phyloP scores from a whole-genome alignment of 2,113 vertebrate genomes.

The Hemiscyllium ocellatum region DNA sequence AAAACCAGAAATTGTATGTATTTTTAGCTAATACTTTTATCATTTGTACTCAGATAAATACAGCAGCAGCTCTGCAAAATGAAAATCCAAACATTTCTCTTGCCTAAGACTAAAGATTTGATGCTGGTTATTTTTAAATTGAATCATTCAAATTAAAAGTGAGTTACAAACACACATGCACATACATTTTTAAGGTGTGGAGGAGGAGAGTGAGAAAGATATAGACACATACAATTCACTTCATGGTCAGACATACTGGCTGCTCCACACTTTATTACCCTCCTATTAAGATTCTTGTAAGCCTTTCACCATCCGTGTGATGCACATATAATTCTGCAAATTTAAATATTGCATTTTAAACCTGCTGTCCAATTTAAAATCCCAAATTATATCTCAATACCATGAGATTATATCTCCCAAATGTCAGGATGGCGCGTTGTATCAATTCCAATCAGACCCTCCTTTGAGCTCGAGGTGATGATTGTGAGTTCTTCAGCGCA shows the following conservation, averaged over 20 bases:
- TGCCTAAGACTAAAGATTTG: too few relatives aligned
- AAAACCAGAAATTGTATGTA: too few relatives aligned
- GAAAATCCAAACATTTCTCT: too few relatives aligned
- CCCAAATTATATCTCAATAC: not conserved
- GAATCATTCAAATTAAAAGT: too few relatives aligned
- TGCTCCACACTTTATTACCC: not conserved
- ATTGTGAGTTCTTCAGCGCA: not conserved
- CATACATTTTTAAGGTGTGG: not conserved
- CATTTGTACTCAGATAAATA: too few relatives aligned
- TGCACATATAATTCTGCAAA: not conserved
- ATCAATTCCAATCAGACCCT: not conserved
- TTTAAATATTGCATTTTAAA: not conserved
- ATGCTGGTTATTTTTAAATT: too few relatives aligned
- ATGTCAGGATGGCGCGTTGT: not conserved
- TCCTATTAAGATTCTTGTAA: not conserved
- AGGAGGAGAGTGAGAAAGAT: not conserved
- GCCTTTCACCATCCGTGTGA: not conserved
- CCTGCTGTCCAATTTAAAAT: conserved; percentile 13
- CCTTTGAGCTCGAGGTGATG: not conserved
- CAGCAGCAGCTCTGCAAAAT: too few relatives aligned
- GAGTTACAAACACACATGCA: too few relatives aligned
- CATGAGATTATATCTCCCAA: not conserved
- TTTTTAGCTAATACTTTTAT: too few relatives aligned
- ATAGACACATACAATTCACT: not conserved
- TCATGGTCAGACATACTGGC: not conserved